These are phyloP conservation scores for Zosterops borbonicus DNA, from an alignment of 2,113 vertebrate genomes.

Conservation along the genomic window DNA sequence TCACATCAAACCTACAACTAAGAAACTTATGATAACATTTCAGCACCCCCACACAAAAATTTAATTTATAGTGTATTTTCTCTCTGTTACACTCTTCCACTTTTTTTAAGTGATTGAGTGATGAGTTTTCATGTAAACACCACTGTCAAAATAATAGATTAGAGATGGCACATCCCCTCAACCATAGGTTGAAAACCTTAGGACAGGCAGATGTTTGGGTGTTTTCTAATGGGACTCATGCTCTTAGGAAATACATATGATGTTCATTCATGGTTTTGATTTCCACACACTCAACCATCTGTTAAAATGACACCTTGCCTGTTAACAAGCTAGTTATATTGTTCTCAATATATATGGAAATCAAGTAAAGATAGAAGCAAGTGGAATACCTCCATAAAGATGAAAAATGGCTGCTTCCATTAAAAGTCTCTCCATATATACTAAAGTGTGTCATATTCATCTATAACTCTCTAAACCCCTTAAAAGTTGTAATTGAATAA, in stretches of 20 bases:
- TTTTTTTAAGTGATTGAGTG: no score
- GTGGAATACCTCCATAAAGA: background rate
- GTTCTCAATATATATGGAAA: conserved; percentile 6
- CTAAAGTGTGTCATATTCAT: background rate
- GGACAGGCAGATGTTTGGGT: conserved; percentile 57
- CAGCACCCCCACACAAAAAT: no score
- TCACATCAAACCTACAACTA: no score
- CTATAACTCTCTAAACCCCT: background rate
- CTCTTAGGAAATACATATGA: conserved; percentile 51
- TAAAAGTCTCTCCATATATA: background rate
- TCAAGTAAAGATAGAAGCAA: background rate
- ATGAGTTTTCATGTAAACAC: background rate
- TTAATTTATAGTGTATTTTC: no score
- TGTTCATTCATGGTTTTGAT: conserved; percentile 61
- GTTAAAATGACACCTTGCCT: conserved; percentile 56
- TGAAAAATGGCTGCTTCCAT: background rate
- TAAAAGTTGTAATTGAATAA: background rate
- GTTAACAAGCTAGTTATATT: background rate
- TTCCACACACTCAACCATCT: conserved; percentile 49
- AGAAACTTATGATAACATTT: no score
- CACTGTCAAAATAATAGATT: background rate
- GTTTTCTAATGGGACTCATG: conserved; percentile 18
- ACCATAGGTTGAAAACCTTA: conserved; percentile 49
- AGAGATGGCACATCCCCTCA: conserved; percentile 22
- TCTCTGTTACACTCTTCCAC: no score